Evolutionary conservation across 2,888 invertebrate genomes (phyloP), one percentile per base, ranked within the genome.

Genomic region (Nymphalis polychloros): DNA sequence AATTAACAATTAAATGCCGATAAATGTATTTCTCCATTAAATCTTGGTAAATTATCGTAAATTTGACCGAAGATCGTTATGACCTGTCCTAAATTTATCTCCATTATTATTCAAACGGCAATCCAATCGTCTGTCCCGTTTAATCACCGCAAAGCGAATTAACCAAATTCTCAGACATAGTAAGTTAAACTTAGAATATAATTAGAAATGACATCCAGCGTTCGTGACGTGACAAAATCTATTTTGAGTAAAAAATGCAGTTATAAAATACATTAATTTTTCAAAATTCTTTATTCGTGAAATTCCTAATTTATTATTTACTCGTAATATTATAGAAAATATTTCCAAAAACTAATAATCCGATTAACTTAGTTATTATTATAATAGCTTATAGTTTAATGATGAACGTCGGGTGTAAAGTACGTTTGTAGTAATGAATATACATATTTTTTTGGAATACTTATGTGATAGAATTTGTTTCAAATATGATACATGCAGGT

Each of bases 61-160:
- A 67, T 62, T 64, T 46, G 60, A 27, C 47, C 55, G 8, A 59
- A 27, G 57, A 57, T 53, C 57, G 23, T 64, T 61, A 50, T 46
- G 60, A 64, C 35, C 19, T 64, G 63, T 57, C 71, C 64, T 52
- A 64, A 61, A 57, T 55, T 64, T 57, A 68, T 69, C 60, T 67
- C 64, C 73, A 81, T 85, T 83, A 81, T 79, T 80, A 84, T 83
- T 84, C 83, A 76, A 76, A 76, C 75, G 75, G 73, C 75, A 69
- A 71, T 71, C 79, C 79, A 82, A 82, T 84, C 79, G 79, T 77
- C 74, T 73, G 75, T 69, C 72, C 79, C 77, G 78, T 84, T 84
- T 84, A 82, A 86, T 86, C 82, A 79, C 70, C 69, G 72, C 69
- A 72, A 77, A 80, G 79, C 80, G 80, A 86, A 84, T 85, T 83